These are phyloP conservation scores for human (Homo sapiens) DNA, from an alignment of 2,113 vertebrate species.

Conservation along the genomic window GRCh38 chr7:106021501-106022000, in stretches of 20 bases:
- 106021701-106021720: neutral
- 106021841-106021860: neutral
- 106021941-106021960: neutral
- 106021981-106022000: neutral
- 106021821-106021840: neutral
- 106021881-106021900: neutral
- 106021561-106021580: neutral
- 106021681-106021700: neutral
- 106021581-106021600: neutral
- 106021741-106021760: neutral
- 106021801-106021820: too few relatives aligned
- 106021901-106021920: neutral
- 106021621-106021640: too few relatives aligned
- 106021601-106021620: neutral
- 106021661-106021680: neutral
- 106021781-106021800: neutral
- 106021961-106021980: neutral
- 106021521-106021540: conserved; percentile 50
- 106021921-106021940: too few relatives aligned
- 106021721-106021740: neutral
- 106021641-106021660: neutral
- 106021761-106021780: neutral
- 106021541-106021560: neutral
- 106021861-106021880: neutral
- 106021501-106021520: conserved; percentile 55